Conservation (phyloP, 2,113 vertebrate genomes). For the Heterochromis multidens region DNA sequence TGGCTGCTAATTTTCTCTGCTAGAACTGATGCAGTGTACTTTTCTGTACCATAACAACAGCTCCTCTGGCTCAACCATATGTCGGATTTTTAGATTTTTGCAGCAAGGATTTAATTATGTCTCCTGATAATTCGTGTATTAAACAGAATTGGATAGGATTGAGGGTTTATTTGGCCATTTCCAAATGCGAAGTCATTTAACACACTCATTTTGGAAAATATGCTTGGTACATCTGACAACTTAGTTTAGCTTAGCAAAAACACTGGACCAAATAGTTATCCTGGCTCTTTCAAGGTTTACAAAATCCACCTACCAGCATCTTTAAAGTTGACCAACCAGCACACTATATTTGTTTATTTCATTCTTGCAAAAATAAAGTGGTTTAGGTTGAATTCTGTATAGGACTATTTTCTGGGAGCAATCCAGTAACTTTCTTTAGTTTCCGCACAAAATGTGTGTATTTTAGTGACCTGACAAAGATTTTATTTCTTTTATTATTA, state of each 20-base stretch:
- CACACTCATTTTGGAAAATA: background rate
- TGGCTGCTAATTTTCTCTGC: background rate
- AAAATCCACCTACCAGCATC: background rate
- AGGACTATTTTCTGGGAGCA: background rate
- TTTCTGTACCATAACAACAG: background rate
- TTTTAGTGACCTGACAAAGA: too few relatives aligned
- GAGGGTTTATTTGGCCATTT: background rate
- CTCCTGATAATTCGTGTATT: background rate
- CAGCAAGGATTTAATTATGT: conserved; percentile 25
- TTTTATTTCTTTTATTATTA: background rate
- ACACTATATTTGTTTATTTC: background rate
- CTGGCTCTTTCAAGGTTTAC: background rate
- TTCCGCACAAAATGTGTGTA: background rate
- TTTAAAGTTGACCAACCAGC: background rate
- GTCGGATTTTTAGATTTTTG: background rate
- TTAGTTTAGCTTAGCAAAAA: background rate
- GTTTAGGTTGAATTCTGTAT: background rate
- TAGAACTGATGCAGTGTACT: background rate
- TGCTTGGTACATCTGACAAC: background rate
- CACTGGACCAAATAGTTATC: background rate
- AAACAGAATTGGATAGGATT: background rate
- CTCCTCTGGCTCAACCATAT: conserved; percentile 3
- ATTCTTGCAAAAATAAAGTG: background rate
- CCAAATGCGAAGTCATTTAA: background rate
- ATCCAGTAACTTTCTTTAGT: background rate